A percentile compares a stretch with the other conserved stretches of the same genome.
Conservation (phyloP, 2,888 invertebrate species). For the Atrina japonica region DNA sequence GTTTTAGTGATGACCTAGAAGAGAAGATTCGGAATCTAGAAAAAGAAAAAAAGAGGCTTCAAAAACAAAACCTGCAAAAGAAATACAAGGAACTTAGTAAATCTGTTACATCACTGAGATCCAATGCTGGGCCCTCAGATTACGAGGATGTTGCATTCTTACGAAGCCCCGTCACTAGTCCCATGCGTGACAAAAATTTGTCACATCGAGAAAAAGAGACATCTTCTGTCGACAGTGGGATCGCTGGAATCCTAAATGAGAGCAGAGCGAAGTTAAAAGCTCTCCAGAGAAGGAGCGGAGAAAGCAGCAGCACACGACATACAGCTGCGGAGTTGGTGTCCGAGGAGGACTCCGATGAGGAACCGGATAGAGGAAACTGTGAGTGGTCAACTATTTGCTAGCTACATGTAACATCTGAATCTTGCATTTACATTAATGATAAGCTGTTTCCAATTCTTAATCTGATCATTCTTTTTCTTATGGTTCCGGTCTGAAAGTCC, state of each 20-base stretch:
- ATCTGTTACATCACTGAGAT: conserved; percentile 45
- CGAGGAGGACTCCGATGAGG: conserved; percentile 32
- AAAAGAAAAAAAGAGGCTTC: conserved; percentile 51
- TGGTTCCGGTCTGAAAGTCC: no score
- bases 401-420: neutral
- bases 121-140: neutral
- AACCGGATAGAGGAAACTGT: conserved; percentile 38
- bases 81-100: conserved; percentile 46
- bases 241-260: conserved; percentile 43
- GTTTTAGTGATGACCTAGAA: conserved; percentile 26
- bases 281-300: conserved; percentile 35
- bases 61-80: conserved; percentile 49
- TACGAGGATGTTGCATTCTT: conserved; percentile 10
- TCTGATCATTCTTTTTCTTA: neutral
- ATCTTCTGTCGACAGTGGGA: conserved; percentile 17
- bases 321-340: conserved; percentile 30
- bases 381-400: neutral
- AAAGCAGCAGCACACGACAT: conserved; percentile 26
- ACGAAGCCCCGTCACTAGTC: neutral
- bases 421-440: neutral
- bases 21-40: conserved; percentile 51
- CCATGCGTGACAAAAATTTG: conserved; percentile 3
- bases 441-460: neutral
- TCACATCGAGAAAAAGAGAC: neutral
- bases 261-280: conserved; percentile 35